Percentiles rank a stretch among this genome's conserved stretches.
phyloP scores from a whole-genome alignment of 2,888 invertebrate species.

The Branchinecta sandiegonensis region DNA sequence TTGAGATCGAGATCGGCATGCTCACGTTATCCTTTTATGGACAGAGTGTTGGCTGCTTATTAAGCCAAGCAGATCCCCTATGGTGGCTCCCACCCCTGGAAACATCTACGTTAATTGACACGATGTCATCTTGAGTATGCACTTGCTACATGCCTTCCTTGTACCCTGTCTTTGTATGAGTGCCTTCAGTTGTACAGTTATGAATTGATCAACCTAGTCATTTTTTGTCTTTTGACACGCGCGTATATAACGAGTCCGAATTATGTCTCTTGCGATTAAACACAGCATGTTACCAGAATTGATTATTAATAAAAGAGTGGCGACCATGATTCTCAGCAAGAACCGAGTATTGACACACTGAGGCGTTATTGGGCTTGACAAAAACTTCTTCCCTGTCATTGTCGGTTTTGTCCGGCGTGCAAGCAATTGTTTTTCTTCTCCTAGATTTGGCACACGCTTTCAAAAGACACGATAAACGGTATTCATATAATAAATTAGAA shows the following conservation, averaged over 20 bases:
- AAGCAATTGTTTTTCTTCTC: too few relatives aligned
- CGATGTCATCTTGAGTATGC: constrained; percentile 6
- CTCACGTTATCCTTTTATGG: neutral
- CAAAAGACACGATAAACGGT: too few relatives aligned
- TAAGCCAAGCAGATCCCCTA: neutral
- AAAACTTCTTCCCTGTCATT: too few relatives aligned
- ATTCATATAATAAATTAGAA: too few relatives aligned
- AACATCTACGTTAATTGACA: constrained; percentile 15
- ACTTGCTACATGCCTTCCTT: constrained; percentile 2
- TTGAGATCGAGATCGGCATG: neutral
- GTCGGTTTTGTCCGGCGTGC: too few relatives aligned
- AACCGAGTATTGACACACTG: too few relatives aligned
- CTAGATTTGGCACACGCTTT: too few relatives aligned
- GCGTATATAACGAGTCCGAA: neutral
- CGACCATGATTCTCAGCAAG: neutral
- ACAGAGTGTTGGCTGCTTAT: neutral
- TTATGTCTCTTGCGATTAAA: neutral
- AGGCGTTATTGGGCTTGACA: too few relatives aligned
- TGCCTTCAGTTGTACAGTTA: constrained; percentile 12
- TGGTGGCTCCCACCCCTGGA: neutral
- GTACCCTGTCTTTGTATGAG: neutral
- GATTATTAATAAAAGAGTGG: constrained; percentile 7
- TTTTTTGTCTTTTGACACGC: neutral
- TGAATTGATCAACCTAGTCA: constrained; percentile 14
- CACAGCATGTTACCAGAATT: neutral